Base-by-base conservation (phyloP, 2,888 invertebrate genomes). In the Pegoplata infirma region DNA sequence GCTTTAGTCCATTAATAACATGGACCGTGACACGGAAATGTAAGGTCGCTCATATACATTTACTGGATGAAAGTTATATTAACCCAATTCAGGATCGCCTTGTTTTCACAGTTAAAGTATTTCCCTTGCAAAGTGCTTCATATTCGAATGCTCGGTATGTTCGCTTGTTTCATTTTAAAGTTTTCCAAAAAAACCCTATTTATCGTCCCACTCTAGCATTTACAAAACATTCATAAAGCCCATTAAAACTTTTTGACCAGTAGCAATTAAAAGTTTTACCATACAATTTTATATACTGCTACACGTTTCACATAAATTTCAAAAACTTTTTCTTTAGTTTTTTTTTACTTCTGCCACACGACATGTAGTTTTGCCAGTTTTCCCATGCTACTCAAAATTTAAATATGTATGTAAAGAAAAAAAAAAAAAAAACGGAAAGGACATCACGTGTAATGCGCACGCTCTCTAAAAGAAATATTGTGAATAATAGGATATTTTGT, bases 381-480 rank as follows among this genome's bases (percentile, higher is more conserved):
- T 49, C 78, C 23, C 69, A 69, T 53, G 44, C 78, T 58, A 14
- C 58, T 21, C 17, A 59, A 10, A 28, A 68, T 68, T 67, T 51
- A n/a, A 58, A 56, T 21, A 72, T n/a, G n/a, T n/a, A n/a, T n/a
- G n/a, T n/a, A n/a, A n/a, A 51, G 44, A 67, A 49, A 36, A 28
- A 68, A n/a, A n/a, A 14, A 64, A 47, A 59, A 68, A 72, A 67
- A 85, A 84, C 86, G 88, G 88, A 87, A 87, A 84, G 88, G 88
- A 87, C 86, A 87, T 87, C 86, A 86, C 85, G 84, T 86, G 87
- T 84, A 85, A 76, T 83, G 84, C 85, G 83, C 83, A 81, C 82
- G 80, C 84, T 82, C 84, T 72, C 63, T 66, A 58, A 71, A 55
- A 82, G 47, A 53, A 40, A 58, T 14, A 36, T 28, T 58, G 14